Evolutionary conservation across 2,888 invertebrate species (phyloP), one percentile per base, ranked within the genome.

Genomic region (Calameuta pallipes): DNA sequence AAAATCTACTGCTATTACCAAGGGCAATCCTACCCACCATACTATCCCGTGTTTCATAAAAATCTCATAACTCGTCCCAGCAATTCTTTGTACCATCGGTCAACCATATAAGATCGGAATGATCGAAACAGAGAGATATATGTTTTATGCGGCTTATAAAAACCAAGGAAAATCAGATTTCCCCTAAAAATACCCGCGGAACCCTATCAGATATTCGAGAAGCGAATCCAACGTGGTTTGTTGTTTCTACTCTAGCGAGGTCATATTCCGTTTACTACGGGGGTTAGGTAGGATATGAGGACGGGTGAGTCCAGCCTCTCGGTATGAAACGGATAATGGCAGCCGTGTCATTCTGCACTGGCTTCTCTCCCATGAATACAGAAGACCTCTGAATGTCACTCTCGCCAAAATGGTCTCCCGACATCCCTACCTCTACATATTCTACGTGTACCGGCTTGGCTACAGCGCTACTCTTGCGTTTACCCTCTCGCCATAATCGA

Each of bases 331-430:
- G 71, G 71, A 71, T 71, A 71, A 71, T 71, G 71, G 71, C 71
- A 71, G 23, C 33, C 31, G 71, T 71, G 71, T 71, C 71, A 33
- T 71, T 71, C 31, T 34, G 71, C 71, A 33, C 31, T 34, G 71
- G 71, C 71, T 71, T 30, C 31, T 31, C 71, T 71, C 31, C 71
- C 31, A 71, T 71, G 71, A 71, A 71, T 71, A 71, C 71, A 71
- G 71, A 71, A 71, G 71, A 71, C 71, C 71, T 71, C 71, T 71
- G 71, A 71, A 71, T 71, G 71, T 71, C 71, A 71, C 71, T 71
- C 71, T 33, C 15, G 31, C 33, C 71, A 33, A 31, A 71, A 71
- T 34, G 71, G 31, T 31, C 33, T 71, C 30, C 41, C 41, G 23
- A 23, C 41, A 56, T 56, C 41, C 23, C 23, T 56, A 6, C 23